These are phyloP conservation scores for Meda fulgida DNA, from an alignment of 2,797 vertebrate genomes.

Conservation along the genomic window DNA sequence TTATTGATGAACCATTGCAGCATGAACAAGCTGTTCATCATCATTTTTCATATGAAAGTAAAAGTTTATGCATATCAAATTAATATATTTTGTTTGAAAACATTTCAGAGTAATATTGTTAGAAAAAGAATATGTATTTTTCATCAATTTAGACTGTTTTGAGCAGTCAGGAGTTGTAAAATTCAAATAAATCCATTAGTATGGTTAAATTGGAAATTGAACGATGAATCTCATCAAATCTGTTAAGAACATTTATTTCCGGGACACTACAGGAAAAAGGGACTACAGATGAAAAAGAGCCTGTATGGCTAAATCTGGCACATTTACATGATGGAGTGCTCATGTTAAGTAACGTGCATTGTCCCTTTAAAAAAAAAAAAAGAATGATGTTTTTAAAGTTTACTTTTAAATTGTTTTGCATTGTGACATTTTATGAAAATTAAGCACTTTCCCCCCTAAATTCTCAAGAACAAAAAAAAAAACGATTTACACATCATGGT, in stretches of 20 bases:
- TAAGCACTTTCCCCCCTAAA: neutral
- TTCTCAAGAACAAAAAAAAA: neutral
- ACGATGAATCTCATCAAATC: neutral
- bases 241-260: neutral
- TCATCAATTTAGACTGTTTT: neutral
- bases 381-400: neutral
- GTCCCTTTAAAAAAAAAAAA: neutral
- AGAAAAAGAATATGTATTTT: neutral
- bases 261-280: no score
- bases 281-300: no score
- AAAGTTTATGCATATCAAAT: neutral
- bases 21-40: no score
- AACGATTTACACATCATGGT: no score
- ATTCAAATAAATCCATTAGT: neutral
- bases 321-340: no score
- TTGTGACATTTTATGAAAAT: neutral
- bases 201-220: neutral
- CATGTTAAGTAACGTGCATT: no score
- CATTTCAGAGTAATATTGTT: neutral
- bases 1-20: neutral
- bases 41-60: neutral
- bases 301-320: no score
- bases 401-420: neutral
- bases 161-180: neutral
- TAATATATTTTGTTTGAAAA: neutral